Evolutionary conservation across 2,888 invertebrate species (phyloP).

Genomic region (Nomada lathburiana): DNA sequence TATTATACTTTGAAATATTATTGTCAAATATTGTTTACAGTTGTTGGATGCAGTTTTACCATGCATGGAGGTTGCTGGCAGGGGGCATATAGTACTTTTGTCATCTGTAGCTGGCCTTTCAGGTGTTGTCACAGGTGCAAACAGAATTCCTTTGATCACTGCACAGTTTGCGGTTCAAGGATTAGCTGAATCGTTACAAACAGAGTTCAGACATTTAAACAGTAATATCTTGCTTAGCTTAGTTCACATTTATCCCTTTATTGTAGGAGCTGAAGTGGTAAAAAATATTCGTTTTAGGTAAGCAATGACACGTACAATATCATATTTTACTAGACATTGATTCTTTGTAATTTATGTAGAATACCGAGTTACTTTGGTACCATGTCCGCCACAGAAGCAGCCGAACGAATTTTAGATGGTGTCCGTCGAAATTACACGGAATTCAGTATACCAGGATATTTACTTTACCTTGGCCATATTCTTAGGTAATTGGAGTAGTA

Average conservation of each 20-base stretch:
- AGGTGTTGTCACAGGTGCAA: constrained; percentile 85
- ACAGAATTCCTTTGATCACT: constrained; percentile 87
- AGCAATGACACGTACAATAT: not conserved
- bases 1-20: not conserved
- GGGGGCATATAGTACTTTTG: constrained; percentile 87
- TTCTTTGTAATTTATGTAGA: constrained; percentile 78
- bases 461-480: constrained; percentile 87
- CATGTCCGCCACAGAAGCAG: constrained; percentile 87
- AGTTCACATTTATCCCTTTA: constrained; percentile 88
- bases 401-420: constrained; percentile 87
- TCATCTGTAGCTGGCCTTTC: constrained; percentile 88
- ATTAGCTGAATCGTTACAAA: constrained; percentile 87
- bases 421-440: constrained; percentile 87
- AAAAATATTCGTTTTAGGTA: constrained; percentile 87
- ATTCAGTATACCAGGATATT: constrained; percentile 88
- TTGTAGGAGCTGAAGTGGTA: constrained; percentile 85
- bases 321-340: not conserved
- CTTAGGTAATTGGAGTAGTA: constrained; percentile 80
- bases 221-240: constrained; percentile 87
- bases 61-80: constrained; percentile 86
- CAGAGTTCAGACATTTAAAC: constrained; percentile 87
- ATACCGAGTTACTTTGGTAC: constrained; percentile 89
- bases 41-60: constrained; percentile 87
- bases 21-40: constrained; percentile 77
- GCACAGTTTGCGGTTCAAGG: constrained; percentile 89